Conservation (phyloP, 2,797 vertebrate genomes). For the Emydoidea blandingii region DNA sequence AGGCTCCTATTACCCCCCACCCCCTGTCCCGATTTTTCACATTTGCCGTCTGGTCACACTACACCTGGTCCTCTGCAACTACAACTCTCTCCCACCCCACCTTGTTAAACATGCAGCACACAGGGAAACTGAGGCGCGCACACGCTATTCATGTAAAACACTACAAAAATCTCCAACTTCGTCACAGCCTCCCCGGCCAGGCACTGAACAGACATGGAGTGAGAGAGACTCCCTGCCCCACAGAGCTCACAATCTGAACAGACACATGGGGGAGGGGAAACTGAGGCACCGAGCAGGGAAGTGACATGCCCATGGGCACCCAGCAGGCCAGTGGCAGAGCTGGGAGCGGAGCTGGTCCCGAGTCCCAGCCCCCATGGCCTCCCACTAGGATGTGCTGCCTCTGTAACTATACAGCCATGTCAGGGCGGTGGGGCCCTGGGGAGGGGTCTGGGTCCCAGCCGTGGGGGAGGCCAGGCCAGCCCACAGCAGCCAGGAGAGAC, state of each 20-base stretch:
- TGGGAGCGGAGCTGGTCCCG: neutral
- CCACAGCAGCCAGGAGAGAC: neutral
- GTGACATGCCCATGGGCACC: neutral
- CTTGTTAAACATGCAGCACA: no score
- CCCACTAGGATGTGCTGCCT: no score
- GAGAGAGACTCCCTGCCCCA: neutral
- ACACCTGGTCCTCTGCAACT: no score
- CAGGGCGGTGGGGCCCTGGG: neutral
- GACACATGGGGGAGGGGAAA: neutral
- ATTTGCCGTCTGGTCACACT: no score
- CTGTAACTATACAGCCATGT: neutral
- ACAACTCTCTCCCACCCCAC: no score
- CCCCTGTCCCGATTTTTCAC: no score
- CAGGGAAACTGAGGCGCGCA: no score
- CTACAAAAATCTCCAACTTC: no score
- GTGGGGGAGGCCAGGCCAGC: neutral
- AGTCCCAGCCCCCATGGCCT: neutral
- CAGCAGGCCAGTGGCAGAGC: neutral
- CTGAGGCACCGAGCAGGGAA: neutral
- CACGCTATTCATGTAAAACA: no score
- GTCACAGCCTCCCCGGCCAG: neutral
- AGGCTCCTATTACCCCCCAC: no score
- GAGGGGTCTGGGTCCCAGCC: neutral
- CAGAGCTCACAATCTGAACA: neutral
- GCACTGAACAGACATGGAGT: neutral